A percentile compares a stretch with the other conserved stretches of the same genome.
Conservation (phyloP, 2,888 invertebrate genomes). For the Apodemia zela region DNA sequence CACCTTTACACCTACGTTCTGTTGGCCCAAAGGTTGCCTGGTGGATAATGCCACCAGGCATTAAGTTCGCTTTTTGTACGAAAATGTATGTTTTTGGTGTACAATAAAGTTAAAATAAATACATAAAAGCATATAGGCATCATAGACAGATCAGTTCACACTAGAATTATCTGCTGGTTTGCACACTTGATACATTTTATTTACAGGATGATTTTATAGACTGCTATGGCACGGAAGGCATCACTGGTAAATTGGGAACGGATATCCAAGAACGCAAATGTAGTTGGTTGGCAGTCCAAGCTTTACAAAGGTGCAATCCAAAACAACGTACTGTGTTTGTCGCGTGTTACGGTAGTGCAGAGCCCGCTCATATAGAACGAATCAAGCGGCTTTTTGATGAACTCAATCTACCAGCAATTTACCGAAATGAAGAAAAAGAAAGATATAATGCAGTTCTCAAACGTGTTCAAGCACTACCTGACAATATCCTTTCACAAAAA, state of each 20-base stretch:
- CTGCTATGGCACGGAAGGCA: conserved; percentile 89
- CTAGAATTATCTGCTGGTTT: too few relatives aligned
- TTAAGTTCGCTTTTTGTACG: too few relatives aligned
- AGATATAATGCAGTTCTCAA: conserved; percentile 80
- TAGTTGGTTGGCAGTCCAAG: conserved; percentile 93
- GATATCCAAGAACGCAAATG: conserved; percentile 97
- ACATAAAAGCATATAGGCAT: too few relatives aligned
- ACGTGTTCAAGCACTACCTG: conserved; percentile 26
- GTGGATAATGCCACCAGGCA: too few relatives aligned
- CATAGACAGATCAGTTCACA: too few relatives aligned
- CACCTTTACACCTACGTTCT: too few relatives aligned
- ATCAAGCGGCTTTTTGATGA: conserved; percentile 74
- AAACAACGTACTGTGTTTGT: conserved; percentile 77
- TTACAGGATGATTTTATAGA: conserved; percentile 92
- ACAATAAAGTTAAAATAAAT: too few relatives aligned
- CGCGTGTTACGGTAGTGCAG: conserved; percentile 85
- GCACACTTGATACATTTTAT: not conserved
- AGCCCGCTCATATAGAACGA: conserved; percentile 80
- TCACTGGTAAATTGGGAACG: conserved; percentile 92
- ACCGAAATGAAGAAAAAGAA: conserved; percentile 85
- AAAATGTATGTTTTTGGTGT: too few relatives aligned
- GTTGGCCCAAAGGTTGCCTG: too few relatives aligned
- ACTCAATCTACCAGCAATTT: conserved; percentile 84
- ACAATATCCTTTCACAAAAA: conserved; percentile 80
- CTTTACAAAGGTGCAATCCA: conserved; percentile 85